Evolutionary conservation across 2,113 vertebrate genomes (phyloP).

Genomic region (Chaenogobius annularis): DNA sequence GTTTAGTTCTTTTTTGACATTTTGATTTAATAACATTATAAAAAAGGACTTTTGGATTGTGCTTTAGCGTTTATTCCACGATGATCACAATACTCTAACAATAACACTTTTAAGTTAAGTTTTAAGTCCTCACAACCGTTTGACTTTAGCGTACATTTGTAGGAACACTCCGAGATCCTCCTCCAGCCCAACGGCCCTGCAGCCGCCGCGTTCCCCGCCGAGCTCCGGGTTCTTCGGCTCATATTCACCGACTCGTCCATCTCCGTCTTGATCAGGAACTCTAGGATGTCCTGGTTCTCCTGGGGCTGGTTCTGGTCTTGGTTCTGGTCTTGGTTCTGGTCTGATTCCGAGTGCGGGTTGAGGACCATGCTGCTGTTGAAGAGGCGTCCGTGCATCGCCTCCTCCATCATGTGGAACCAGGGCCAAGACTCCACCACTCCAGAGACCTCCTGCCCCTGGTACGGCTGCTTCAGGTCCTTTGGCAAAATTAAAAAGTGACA

Average conservation of each 20-base stretch:
- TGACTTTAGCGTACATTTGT: constrained; percentile 57
- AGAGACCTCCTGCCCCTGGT: constrained; percentile 63
- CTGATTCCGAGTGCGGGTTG: constrained; percentile 23
- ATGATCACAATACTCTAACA: too few relatives aligned
- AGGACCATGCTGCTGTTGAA: constrained; percentile 67
- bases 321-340: constrained; percentile 29
- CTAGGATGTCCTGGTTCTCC: constrained; percentile 70
- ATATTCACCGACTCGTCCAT: constrained; percentile 65
- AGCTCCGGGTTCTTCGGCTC: constrained; percentile 15
- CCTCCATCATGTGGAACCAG: constrained; percentile 80
- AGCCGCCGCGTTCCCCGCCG: constrained; percentile 9
- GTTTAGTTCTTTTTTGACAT: too few relatives aligned
- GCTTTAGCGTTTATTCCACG: too few relatives aligned
- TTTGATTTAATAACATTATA: too few relatives aligned
- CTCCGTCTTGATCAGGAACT: constrained; percentile 76
- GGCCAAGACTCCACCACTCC: constrained; percentile 73
- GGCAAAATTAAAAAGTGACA: too few relatives aligned
- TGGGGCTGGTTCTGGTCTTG: constrained; percentile 12
- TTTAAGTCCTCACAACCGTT: not conserved
- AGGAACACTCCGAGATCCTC: constrained; percentile 70
- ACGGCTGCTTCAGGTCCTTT: constrained; percentile 78
- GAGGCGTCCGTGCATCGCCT: constrained; percentile 74
- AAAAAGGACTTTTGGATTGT: too few relatives aligned
- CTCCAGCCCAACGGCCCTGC: constrained; percentile 68
- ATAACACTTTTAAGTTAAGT: too few relatives aligned